These are phyloP conservation scores for Batillaria attramentaria DNA, from an alignment of 1,140 invertebrate species.

Conservation along the genomic window DNA sequence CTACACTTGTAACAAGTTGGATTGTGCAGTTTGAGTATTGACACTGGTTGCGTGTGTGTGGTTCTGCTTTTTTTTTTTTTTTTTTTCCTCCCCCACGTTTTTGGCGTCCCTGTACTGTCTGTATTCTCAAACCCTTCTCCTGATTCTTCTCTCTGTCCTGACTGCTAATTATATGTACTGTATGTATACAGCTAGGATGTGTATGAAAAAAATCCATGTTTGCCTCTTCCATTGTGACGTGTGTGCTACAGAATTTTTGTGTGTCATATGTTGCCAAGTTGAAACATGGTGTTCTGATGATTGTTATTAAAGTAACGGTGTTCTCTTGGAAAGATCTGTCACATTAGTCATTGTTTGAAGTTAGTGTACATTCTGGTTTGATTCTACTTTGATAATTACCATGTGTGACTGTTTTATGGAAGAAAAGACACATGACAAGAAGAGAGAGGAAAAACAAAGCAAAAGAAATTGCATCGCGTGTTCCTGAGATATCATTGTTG, in stretches of 20 bases:
- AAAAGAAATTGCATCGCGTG: neutral
- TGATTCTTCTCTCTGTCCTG: neutral
- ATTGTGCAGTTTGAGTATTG: neutral
- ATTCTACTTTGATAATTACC: neutral
- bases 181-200: neutral
- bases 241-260: neutral
- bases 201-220: neutral
- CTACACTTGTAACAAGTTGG: no score
- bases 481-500: slow-evolving; percentile 3
- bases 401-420: neutral
- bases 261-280: no score
- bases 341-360: neutral
- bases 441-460: neutral
- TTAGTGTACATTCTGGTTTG: neutral
- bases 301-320: neutral
- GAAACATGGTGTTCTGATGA: neutral
- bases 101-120: neutral
- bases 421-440: neutral
- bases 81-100: neutral
- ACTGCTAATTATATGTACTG: neutral
- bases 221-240: neutral
- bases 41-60: neutral
- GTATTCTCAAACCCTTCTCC: neutral
- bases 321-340: neutral
- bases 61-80: no score